phyloP scores from a whole-genome alignment of 2,888 invertebrate genomes.

The Leptinotarsa peninsularis region DNA sequence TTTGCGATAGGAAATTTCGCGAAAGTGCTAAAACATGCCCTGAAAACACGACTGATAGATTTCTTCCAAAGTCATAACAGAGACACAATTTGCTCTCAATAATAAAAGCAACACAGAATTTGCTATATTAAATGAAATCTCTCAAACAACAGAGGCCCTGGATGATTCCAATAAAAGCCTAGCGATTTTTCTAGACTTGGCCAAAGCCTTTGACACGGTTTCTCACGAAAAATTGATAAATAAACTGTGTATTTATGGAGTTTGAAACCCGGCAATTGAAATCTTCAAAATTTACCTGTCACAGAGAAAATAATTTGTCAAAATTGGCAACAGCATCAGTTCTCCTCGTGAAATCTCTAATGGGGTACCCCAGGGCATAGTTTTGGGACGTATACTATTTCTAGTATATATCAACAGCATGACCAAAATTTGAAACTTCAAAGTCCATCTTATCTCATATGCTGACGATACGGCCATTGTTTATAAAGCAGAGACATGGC shows the following conservation, averaged over 20 bases:
- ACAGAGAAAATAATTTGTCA: no score
- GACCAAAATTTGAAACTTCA: neutral
- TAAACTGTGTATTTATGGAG: neutral
- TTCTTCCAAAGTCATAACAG: constrained; percentile 6
- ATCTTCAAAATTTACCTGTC: no score
- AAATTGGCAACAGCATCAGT: neutral
- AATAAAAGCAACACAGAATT: constrained; percentile 13
- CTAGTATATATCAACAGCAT: neutral
- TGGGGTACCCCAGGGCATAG: neutral
- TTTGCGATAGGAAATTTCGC: neutral
- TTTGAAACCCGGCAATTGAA: neutral
- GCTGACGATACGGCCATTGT: neutral
- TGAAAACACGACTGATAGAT: neutral
- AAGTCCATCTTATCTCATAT: no score
- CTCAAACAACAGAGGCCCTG: constrained; percentile 4
- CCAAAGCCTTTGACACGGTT: neutral
- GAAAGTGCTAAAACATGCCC: neutral
- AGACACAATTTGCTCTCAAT: constrained; percentile 4
- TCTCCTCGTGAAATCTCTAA: neutral
- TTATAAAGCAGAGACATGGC: constrained; percentile 7
- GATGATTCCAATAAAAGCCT: constrained; percentile 7
- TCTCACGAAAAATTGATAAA: constrained; percentile 12
- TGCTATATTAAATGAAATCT: constrained; percentile 4
- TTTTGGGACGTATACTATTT: neutral
- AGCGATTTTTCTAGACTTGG: neutral